Evolutionary conservation across 2,888 invertebrate species (phyloP).

Genomic region (Rhaphigaster nebulosa): DNA sequence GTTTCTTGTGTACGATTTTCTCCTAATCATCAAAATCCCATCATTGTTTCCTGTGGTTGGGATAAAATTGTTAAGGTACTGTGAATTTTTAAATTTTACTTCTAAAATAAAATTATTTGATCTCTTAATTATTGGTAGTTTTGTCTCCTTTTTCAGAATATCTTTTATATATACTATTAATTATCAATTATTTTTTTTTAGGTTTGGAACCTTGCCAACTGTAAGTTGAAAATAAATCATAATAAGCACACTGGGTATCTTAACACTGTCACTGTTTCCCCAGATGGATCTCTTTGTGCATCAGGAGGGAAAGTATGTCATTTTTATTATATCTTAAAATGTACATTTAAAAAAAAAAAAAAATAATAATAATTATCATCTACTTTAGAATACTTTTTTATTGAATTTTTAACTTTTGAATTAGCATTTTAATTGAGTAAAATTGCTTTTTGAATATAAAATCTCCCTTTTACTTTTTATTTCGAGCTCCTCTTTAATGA

Average conservation of each 20-base stretch:
- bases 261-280: conserved; percentile 98
- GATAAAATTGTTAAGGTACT: conserved; percentile 94
- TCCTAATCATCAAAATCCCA: conserved; percentile 97
- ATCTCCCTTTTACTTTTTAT: too few relatives aligned
- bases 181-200: conserved; percentile 67
- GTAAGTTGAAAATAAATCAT: conserved; percentile 98
- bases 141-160: neutral
- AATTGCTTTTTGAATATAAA: too few relatives aligned
- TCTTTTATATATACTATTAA: neutral
- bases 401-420: too few relatives aligned
- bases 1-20: conserved; percentile 99
- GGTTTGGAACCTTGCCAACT: conserved; percentile 99
- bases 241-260: conserved; percentile 96
- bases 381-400: too few relatives aligned
- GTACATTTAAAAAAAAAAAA: too few relatives aligned
- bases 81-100: neutral
- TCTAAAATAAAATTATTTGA: too few relatives aligned
- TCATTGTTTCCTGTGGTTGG: conserved; percentile 99
- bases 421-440: too few relatives aligned
- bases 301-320: conserved; percentile 90
- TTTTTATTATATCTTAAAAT: conserved; percentile 19
- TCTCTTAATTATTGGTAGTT: neutral
- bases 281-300: conserved; percentile 99
- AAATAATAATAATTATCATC: too few relatives aligned
- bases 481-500: too few relatives aligned